Evolutionary conservation across 2,113 vertebrate species (phyloP), one percentile per base, ranked within the genome.

Genomic region (Gila orcuttii): DNA sequence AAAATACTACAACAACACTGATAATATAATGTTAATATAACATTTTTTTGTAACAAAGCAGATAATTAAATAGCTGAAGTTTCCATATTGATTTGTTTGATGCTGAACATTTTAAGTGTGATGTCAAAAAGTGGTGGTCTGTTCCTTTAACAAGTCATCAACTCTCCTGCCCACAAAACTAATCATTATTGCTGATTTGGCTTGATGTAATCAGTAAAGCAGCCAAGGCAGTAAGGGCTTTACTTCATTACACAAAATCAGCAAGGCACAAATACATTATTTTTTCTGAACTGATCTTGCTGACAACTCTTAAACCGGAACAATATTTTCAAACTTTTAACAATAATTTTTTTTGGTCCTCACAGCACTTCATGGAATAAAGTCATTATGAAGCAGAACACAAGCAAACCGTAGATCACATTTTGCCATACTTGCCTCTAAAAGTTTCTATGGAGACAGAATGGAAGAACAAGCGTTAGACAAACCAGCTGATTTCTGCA

Each of bases 381-480:
- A 94, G 92, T 84, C 86, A 90, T 91, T 92, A 91, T 91, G 89
- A 85, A 93, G 90, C 89, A 89, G 91, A 89, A 90, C 88, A 95
- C 90, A 93, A 90, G 91, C 91, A 93, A 85, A 91, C 84, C 91
- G 93, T 82, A 90, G 52, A 90, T 93, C 92, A 82, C 89, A 87
- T 92, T 79, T 91, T 90, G 82, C 85, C 90, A 97, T 98, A 99
- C 97, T 99, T 98, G 97, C 97, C 97, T 98, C 96, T 94, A 98
- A 94, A 95, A 96, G 95, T 97, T 98, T 98, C 97, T 98, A 98
- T 88, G 92, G 96, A 96, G 97, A 97, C 93, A 96, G 96, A 98
- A 96, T 76, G 91, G 95, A 95, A 96, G 93, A 95, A 91, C 90
- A 89, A 94, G 85, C 79, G 91, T 95, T 94, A 95, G 93, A 93